phyloP scores from a whole-genome alignment of 2,797 vertebrate genomes.

The Gymnocypris eckloni region DNA sequence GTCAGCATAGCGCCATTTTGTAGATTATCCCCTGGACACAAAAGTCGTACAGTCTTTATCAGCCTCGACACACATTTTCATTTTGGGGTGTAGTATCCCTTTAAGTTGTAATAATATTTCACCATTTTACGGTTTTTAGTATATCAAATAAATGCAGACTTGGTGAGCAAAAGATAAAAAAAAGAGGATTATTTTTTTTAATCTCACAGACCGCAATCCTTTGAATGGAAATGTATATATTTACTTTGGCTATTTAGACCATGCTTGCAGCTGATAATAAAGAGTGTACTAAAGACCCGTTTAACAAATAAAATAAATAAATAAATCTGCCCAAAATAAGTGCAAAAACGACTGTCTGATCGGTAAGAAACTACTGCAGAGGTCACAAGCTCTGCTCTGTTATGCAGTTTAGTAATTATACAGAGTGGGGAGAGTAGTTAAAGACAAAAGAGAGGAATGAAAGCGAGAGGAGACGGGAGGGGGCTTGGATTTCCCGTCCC shows the following conservation, averaged over 20 bases:
- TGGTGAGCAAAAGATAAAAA: background rate
- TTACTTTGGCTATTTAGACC: background rate
- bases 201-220: no score
- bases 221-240: background rate
- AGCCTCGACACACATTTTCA: no score
- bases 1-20: no score
- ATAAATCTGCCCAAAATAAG: background rate
- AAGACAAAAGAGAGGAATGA: constrained; percentile 63
- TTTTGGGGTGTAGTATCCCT: no score
- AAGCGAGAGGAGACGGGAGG: constrained; percentile 43
- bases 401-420: constrained; percentile 63
- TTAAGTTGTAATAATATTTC: no score
- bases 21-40: no score
- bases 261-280: background rate
- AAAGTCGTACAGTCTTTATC: no score
- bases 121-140: background rate
- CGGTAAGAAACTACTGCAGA: background rate
- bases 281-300: background rate
- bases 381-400: constrained; percentile 46
- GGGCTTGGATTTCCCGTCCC: constrained; percentile 63
- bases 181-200: background rate
- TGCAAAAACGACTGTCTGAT: background rate
- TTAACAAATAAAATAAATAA: background rate
- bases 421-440: constrained; percentile 56
- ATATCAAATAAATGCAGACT: background rate